Base-by-base conservation (phyloP, 2,888 invertebrate species). In the Trichopria drosophilae region DNA sequence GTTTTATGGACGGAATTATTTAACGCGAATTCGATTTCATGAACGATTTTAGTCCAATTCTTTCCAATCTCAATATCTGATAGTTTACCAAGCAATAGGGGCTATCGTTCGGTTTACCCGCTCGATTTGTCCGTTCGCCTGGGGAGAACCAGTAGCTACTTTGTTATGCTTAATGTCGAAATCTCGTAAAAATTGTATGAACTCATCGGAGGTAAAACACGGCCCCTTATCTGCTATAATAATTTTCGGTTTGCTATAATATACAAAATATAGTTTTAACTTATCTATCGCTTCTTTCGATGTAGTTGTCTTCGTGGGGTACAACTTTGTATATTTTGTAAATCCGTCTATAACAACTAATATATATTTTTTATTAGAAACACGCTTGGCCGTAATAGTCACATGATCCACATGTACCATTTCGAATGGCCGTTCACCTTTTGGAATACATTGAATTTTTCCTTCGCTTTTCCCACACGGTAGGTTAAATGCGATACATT, bases 1-100 rank as follows among this genome's bases (percentile, higher is more conserved):
- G 61, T 45, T 45, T 63, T 60, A 34, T 56, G 57, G 9, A 65
- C 42, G 2, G 42, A 19, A 45, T 61, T 62, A 31, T 64, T 64
- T 6, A 64, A 20, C 1, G 56, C 55, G 22, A 53, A 56, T 23
- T 66, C 62, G 1, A 59, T 43, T 9, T 58, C 49, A 1, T n/a
- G 36, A 2, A 64, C 12, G 2, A 52, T 18, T 18, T 56, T 52
- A 46, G 58, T 52, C 65, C 62, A 64, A 19, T 58, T 39, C 19
- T 35, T 46, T 1, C 57, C 58, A 3, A 24, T 12, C 1, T 51
- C 20, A 15, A 22, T 31, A 19, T 60, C 56, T 0, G 46, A 35
- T 1, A 55, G 15, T 40, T 61, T 61, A 3, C 36, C 48, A 3
- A 61, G 19, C 59, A n/a, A 60, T 60, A 1, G 61, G 55, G 0